Percentiles rank a stretch among this genome's conserved stretches.
Conservation (phyloP, 2,113 vertebrate species). For the Acanthisitta chloris region DNA sequence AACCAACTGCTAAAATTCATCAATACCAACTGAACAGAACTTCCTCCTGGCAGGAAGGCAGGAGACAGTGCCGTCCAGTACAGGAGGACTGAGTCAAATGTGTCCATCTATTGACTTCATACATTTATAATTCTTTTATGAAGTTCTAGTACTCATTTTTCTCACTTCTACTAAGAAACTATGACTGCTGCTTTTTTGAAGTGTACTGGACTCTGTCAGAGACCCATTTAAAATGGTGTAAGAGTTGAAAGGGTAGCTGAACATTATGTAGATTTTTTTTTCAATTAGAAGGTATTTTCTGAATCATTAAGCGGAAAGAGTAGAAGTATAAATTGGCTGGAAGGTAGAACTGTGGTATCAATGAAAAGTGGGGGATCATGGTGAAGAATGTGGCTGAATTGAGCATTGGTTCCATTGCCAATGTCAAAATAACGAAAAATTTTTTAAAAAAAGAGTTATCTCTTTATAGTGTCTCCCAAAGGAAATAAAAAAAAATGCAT, state of each 20-base stretch:
- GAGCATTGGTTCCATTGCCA: not conserved
- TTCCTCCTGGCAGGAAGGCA: not conserved
- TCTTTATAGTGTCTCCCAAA: not conserved
- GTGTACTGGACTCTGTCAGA: not conserved
- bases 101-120: not conserved
- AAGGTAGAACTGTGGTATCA: not conserved
- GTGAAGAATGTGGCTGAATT: not conserved
- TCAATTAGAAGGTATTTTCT: no score
- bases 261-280: not conserved
- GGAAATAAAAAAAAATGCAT: not conserved
- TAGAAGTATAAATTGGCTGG: not conserved
- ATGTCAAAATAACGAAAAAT: not conserved
- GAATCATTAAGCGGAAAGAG: not conserved
- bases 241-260: not conserved
- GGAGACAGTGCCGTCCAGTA: fast-evolving
- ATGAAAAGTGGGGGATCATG: not conserved
- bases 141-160: not conserved
- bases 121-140: not conserved
- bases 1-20: not conserved
- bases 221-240: not conserved
- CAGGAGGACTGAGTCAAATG: not conserved
- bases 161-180: not conserved
- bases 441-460: not conserved
- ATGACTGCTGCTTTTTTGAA: not conserved
- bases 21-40: not conserved